Percentiles rank a stretch among this genome's conserved stretches.
Conservation (phyloP, 2,888 invertebrate genomes). For the Tubulanus polymorphus region DNA sequence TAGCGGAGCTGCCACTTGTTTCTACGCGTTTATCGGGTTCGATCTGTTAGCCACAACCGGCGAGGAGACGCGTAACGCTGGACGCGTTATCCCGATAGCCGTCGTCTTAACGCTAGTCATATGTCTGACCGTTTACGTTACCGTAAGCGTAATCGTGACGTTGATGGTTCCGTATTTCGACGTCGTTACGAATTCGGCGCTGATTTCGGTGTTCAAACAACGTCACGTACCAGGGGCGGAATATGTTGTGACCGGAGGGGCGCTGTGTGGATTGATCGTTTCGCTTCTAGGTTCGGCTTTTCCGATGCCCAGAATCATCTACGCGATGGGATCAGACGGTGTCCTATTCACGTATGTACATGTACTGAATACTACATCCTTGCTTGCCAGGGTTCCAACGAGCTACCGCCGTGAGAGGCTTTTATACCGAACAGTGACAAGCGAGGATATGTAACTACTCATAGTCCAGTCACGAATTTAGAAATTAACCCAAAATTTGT, state of each 20-base stretch:
- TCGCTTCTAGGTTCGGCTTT: constrained; percentile 71
- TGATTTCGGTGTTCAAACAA: constrained; percentile 42
- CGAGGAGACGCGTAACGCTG: constrained; percentile 52
- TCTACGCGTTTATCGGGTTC: constrained; percentile 55
- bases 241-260: constrained; percentile 45
- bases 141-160: constrained; percentile 38
- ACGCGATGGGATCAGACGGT: constrained; percentile 88
- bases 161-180: constrained; percentile 41
- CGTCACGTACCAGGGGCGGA: constrained; percentile 42
- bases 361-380: too few species aligned
- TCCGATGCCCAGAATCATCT: constrained; percentile 79
- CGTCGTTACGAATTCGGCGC: constrained; percentile 39
- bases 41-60: constrained; percentile 54
- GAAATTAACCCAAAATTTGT: too few species aligned
- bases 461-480: too few species aligned
- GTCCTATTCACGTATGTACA: constrained; percentile 63
- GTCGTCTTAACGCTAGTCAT: constrained; percentile 36
- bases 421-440: too few species aligned
- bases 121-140: constrained; percentile 41
- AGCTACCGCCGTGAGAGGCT: too few species aligned
- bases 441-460: too few species aligned
- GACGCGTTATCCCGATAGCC: constrained; percentile 50
- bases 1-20: constrained; percentile 53
- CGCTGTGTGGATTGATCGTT: constrained; percentile 45
- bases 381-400: too few species aligned